A percentile compares a stretch with the other conserved stretches of the same genome.
Evolutionary conservation across 30 jellyfish, hydroid and myxozoan genomes (phyloP).

Genomic region (Catostylus mosaicus): DNA sequence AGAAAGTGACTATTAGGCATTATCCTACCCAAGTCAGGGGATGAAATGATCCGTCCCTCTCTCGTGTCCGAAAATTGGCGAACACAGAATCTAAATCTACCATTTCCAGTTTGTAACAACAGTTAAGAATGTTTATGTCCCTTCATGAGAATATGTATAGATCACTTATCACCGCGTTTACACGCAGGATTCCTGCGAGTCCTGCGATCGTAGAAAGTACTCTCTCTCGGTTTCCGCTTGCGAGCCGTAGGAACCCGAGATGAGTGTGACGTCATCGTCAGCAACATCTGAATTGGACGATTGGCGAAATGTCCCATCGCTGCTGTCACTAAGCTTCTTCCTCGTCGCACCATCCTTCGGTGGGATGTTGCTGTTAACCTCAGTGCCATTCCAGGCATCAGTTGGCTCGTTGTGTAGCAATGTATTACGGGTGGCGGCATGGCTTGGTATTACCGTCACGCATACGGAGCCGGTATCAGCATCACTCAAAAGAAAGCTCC

Average conservation of each 20-base stretch:
- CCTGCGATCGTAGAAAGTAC: background rate
- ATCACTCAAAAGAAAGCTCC: slow-evolving; percentile 21
- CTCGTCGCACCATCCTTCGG: background rate
- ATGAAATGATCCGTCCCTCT: too few species aligned
- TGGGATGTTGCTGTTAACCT: background rate
- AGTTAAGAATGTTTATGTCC: too few species aligned
- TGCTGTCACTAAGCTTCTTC: background rate
- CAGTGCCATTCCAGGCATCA: background rate
- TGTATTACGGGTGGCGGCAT: background rate
- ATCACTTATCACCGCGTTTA: background rate
- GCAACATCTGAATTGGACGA: background rate
- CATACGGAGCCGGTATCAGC: slow-evolving; percentile 12
- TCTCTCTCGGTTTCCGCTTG: background rate
- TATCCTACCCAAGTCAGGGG: too few species aligned
- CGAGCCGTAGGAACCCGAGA: background rate
- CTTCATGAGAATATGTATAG: too few species aligned
- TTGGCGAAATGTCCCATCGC: background rate
- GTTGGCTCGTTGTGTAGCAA: background rate
- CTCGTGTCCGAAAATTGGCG: too few species aligned
- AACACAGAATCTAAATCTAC: too few species aligned
- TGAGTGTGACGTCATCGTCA: background rate
- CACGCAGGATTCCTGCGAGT: slow-evolving; percentile 16
- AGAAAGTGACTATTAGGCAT: too few species aligned
- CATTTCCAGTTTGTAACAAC: too few species aligned
- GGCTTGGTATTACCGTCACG: slow-evolving; percentile 16